Percentiles rank a stretch among this genome's conserved stretches.
phyloP scores from a whole-genome alignment of 2,113 vertebrate species.

The Uria lomvia region DNA sequence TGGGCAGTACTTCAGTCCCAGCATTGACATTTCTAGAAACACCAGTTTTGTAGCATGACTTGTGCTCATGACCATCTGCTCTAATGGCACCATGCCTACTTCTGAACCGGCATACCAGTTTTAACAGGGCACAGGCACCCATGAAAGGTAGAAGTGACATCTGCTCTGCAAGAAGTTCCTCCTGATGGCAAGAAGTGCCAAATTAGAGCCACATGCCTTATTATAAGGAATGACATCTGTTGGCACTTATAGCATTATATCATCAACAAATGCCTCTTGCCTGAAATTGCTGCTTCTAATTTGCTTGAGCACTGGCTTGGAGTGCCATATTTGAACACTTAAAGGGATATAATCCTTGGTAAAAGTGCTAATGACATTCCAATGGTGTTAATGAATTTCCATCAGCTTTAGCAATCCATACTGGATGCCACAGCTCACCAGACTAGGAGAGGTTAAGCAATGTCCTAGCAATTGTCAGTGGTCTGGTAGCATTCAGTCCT shows the following conservation, averaged over 20 bases:
- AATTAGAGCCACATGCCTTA: slow-evolving; percentile 2
- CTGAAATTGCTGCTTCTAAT: not conserved
- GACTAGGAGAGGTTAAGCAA: not conserved
- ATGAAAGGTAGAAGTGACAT: slow-evolving; percentile 18
- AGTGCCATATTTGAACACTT: not conserved
- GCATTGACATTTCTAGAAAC: not conserved
- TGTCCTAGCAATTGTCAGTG: not conserved
- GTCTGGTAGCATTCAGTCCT: not conserved
- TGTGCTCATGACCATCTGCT: slow-evolving; percentile 51
- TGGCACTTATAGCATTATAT: not conserved
- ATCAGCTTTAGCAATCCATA: not conserved
- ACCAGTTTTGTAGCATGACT: not conserved
- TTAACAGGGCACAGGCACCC: not conserved
- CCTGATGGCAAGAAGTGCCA: not conserved
- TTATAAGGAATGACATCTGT: not conserved
- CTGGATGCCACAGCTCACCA: not conserved
- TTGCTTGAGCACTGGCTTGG: not conserved
- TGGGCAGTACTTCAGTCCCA: not conserved
- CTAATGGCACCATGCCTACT: slow-evolving; percentile 12
- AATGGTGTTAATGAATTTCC: not conserved
- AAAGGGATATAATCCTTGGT: not conserved
- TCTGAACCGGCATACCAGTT: not conserved
- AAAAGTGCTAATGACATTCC: not conserved
- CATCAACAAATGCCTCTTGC: not conserved
- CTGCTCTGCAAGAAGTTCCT: slow-evolving; percentile 22